A percentile compares a stretch with the other conserved stretches of the same genome.
Evolutionary conservation across 2,797 vertebrate species (phyloP).

Genomic region (Cercopithecus petaurista): DNA sequence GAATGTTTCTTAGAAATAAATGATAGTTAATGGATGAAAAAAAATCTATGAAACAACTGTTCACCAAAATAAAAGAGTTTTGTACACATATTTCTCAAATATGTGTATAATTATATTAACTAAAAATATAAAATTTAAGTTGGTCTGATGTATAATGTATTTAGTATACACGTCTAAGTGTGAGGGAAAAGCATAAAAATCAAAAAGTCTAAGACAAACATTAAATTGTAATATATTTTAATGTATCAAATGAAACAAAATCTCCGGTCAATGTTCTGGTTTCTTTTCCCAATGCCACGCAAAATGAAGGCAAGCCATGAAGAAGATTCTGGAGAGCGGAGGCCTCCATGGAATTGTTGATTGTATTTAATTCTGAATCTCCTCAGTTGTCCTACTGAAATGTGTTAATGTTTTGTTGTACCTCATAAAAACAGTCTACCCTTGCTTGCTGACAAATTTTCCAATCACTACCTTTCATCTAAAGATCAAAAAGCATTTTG

Average conservation of each 20-base stretch:
- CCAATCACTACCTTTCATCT: neutral
- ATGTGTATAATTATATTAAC: slow-evolving; percentile 71
- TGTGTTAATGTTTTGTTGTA: slow-evolving; percentile 33
- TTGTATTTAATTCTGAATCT: slow-evolving; percentile 30
- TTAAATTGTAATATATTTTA: neutral
- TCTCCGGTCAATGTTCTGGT: neutral
- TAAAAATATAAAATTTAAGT: slow-evolving; percentile 78
- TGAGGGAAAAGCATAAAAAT: slow-evolving; percentile 29
- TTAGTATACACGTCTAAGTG: slow-evolving; percentile 74
- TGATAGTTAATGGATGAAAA: slow-evolving; percentile 72
- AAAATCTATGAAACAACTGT: slow-evolving; percentile 71
- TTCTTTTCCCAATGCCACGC: neutral
- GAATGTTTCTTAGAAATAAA: slow-evolving; percentile 79
- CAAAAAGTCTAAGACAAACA: neutral
- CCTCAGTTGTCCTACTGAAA: slow-evolving; percentile 44
- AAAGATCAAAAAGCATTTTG: slow-evolving; percentile 54
- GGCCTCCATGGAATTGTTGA: neutral
- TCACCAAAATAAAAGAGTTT: slow-evolving; percentile 68
- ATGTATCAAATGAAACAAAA: neutral
- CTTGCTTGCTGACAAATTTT: slow-evolving; percentile 23
- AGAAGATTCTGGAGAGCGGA: neutral
- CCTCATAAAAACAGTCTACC: slow-evolving; percentile 60
- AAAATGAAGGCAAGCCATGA: slow-evolving; percentile 39
- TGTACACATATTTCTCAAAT: slow-evolving; percentile 69
- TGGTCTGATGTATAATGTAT: slow-evolving; percentile 61